Base-by-base conservation (phyloP, 2,113 vertebrate genomes). In the Thymallus thymallus region DNA sequence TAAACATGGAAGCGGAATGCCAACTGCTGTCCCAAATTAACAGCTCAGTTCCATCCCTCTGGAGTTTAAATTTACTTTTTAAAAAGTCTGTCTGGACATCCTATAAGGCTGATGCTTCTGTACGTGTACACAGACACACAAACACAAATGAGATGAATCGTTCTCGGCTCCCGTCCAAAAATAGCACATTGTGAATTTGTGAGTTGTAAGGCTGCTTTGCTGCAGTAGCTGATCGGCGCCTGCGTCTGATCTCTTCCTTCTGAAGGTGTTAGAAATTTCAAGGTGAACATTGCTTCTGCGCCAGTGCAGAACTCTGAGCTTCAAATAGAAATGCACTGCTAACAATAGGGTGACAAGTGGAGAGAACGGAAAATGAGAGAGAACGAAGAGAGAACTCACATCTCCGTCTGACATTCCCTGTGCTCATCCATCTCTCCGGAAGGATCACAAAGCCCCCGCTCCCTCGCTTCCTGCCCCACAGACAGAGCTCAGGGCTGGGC, bases 371-470 rank as follows among this genome's bases (percentile, higher is more conserved):
- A 64, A 75, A 30, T 32, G 23, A 10, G 1, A 4, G 61, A 24
- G 1, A n/a, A 69, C 32, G 6, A 6, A 41, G 16, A 61, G n/a
- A 46, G 29, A 61, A 68, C 66, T 80, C 61, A 80, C 75, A 77
- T 41, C 74, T 62, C 65, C 20, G 76, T 71, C 71, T 72, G 74
- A 82, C 83, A 80, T 83, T 87, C 77, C 80, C 60, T 22, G 48
- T 77, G 71, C 58, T 68, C 75, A 71, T 85, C 84, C 68, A 74
- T 84, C 73, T 80, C 74, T 65, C 45, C 45, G 55, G 68, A 68
- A 64, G 60, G 68, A 71, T 68, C 64, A 26, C 63, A 55, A 58
- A 62, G 70, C 23, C 14, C 58, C 58, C 20, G 35, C 22, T 62
- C 23, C 24, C 60, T 76, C 51, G 56, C 70, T 64, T 63, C 61